Percentiles rank a stretch among this genome's conserved stretches.
These are phyloP conservation scores for Orchesella cincta DNA, from an alignment of 1,140 invertebrate genomes.

Conservation along the genomic window DNA sequence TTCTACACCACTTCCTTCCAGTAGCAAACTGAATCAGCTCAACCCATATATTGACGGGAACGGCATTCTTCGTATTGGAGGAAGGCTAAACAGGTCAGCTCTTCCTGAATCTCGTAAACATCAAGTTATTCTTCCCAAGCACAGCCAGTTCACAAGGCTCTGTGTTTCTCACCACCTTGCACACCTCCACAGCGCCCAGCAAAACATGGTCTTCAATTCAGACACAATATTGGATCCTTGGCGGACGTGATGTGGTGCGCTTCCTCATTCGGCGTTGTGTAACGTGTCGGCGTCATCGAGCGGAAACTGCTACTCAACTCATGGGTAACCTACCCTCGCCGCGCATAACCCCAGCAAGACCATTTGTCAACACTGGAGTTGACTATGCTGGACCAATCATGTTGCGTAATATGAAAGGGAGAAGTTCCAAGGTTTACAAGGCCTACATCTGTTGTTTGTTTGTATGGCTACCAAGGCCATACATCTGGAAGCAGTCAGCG, in stretches of 20 bases:
- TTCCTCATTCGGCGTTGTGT: neutral
- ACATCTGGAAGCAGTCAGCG: constrained; percentile 53
- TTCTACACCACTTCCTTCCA: neutral
- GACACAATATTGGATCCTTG: constrained; percentile 23
- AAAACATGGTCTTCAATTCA: too few species aligned
- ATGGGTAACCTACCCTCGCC: constrained; percentile 55
- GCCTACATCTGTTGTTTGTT: constrained; percentile 55
- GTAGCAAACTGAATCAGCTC: constrained; percentile 39
- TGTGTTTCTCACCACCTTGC: too few species aligned
- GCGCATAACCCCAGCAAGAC: constrained; percentile 46
- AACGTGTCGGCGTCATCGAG: neutral
- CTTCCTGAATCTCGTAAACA: constrained; percentile 48
- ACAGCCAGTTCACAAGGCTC: constrained; percentile 26
- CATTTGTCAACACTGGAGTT: constrained; percentile 54
- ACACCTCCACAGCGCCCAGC: too few species aligned
- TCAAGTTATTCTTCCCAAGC: constrained; percentile 52
- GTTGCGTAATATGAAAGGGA: constrained; percentile 46
- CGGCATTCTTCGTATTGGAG: constrained; percentile 55
- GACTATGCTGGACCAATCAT: constrained; percentile 56
- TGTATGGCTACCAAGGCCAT: constrained; percentile 53
- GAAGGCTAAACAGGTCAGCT: constrained; percentile 53
- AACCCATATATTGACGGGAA: constrained; percentile 55
- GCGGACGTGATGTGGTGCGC: neutral
- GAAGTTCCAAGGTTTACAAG: constrained; percentile 50
- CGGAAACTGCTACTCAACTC: constrained; percentile 42